These are phyloP conservation scores for Dendrocopos noguchii DNA, from an alignment of 2,113 vertebrate genomes.

Conservation along the genomic window DNA sequence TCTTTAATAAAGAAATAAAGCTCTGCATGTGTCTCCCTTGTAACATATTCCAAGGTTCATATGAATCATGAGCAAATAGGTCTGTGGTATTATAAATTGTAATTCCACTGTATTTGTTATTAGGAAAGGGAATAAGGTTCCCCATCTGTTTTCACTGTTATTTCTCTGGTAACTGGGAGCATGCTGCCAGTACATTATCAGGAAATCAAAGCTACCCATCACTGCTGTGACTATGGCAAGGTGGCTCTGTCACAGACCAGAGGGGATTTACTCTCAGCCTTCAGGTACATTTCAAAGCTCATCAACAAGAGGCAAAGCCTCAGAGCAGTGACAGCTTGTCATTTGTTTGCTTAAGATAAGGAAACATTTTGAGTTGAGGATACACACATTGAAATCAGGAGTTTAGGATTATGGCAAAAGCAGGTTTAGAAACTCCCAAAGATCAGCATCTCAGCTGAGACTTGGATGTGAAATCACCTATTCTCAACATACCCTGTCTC, in stretches of 20 bases:
- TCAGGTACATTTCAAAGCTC: neutral
- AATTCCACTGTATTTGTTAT: slow-evolving; percentile 59
- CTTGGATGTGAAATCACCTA: neutral
- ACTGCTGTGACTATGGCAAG: neutral
- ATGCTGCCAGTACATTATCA: neutral
- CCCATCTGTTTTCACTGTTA: slow-evolving; percentile 40
- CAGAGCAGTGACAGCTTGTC: neutral
- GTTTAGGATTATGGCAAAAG: neutral
- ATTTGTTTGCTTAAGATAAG: neutral
- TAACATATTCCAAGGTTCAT: slow-evolving; percentile 28
- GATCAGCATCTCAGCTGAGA: neutral
- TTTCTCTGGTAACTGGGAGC: slow-evolving; percentile 34
- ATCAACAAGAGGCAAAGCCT: neutral
- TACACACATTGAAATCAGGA: neutral
- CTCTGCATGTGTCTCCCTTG: neutral
- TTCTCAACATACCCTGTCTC: neutral
- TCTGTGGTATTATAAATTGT: slow-evolving; percentile 14
- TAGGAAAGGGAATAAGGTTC: slow-evolving; percentile 57
- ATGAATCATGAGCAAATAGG: slow-evolving; percentile 33
- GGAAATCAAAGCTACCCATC: slow-evolving; percentile 13
- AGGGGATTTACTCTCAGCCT: neutral
- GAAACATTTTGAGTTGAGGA: neutral
- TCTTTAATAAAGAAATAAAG: slow-evolving; percentile 15
- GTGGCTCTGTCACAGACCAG: neutral
- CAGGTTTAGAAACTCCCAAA: neutral